Percentiles rank a stretch among this genome's conserved stretches.
These are phyloP conservation scores for Orchesella flavescens DNA, from an alignment of 2,888 invertebrate species.

Conservation along the genomic window DNA sequence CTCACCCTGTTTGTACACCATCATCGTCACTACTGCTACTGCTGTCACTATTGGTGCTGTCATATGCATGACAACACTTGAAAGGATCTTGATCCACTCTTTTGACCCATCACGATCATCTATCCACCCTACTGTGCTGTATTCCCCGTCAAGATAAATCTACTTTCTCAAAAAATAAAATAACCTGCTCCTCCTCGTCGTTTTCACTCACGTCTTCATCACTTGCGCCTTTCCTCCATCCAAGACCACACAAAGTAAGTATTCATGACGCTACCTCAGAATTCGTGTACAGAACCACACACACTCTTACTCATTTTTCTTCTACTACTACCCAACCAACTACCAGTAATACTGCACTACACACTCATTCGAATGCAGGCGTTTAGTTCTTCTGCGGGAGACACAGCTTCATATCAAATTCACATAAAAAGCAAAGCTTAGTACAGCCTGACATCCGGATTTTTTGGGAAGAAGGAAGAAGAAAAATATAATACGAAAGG, in stretches of 20 bases:
- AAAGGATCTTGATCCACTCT: constrained; percentile 61
- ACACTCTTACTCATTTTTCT: background rate
- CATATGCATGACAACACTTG: constrained; percentile 64
- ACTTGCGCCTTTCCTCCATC: constrained; percentile 17
- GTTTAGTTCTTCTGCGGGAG: constrained; percentile 36
- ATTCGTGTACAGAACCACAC: background rate
- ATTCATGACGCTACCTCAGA: constrained; percentile 30
- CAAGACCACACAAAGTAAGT: background rate
- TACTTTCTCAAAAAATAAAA: constrained; percentile 50
- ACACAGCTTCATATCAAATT: constrained; percentile 41
- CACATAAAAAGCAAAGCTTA: constrained; percentile 34
- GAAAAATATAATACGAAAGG: constrained; percentile 20
- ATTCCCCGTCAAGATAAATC: constrained; percentile 58
- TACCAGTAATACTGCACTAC: background rate
- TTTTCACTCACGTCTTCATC: constrained; percentile 3
- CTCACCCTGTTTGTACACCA: background rate
- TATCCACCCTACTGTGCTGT: constrained; percentile 54
- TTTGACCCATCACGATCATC: constrained; percentile 63
- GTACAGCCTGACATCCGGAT: constrained; percentile 41
- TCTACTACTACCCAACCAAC: background rate
- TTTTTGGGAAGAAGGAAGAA: constrained; percentile 24
- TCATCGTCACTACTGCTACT: constrained; percentile 7
- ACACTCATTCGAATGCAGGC: constrained; percentile 24
- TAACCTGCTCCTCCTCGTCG: constrained; percentile 30
- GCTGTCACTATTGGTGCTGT: constrained; percentile 49